These are phyloP conservation scores for Mus minutoides DNA, from an alignment of 2,797 vertebrate genomes.

Conservation along the genomic window DNA sequence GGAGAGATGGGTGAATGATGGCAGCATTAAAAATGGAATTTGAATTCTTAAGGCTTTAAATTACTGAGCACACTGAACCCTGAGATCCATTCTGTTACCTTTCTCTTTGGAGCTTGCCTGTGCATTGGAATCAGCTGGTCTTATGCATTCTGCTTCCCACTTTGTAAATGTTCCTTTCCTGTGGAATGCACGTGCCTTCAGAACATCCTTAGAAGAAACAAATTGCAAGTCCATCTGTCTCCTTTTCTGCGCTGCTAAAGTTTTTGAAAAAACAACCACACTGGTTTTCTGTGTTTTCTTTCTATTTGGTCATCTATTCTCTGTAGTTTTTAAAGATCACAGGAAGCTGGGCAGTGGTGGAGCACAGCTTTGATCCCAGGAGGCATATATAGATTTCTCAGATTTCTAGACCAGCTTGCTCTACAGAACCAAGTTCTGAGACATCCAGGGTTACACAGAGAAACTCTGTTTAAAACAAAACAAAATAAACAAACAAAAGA, in stretches of 20 bases:
- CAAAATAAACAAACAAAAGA: background rate
- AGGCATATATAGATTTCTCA: background rate
- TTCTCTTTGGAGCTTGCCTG: background rate
- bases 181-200: background rate
- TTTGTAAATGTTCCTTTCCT: slow-evolving; percentile 21
- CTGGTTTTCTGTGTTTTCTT: slow-evolving; percentile 34
- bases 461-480: background rate
- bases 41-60: slow-evolving; percentile 23
- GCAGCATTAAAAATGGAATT: background rate
- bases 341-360: background rate
- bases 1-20: background rate
- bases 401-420: background rate
- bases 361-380: background rate
- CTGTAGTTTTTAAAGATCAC: slow-evolving; percentile 14
- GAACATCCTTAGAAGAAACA: background rate
- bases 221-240: background rate
- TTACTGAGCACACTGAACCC: background rate
- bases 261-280: slow-evolving; percentile 4
- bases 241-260: background rate
- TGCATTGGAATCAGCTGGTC: background rate
- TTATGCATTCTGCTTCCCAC: background rate
- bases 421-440: background rate
- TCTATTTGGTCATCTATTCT: background rate
- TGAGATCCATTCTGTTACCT: background rate
- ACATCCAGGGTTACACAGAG: background rate